Base-by-base conservation (phyloP, 2,113 vertebrate species). In the Sakesphorus luctuosus region DNA sequence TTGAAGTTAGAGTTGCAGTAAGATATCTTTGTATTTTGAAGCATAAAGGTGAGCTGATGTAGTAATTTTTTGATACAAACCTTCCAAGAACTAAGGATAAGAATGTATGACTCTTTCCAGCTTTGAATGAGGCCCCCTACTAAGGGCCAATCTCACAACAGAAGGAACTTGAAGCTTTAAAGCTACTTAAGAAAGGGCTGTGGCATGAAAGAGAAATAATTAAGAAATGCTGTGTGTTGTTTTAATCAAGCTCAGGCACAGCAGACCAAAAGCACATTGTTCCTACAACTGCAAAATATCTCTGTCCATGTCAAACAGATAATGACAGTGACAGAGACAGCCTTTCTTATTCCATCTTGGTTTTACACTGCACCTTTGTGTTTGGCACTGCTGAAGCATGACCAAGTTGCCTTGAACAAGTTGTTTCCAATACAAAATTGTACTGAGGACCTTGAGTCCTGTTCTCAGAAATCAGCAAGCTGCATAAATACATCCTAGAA, bases 321-420 rank as follows among this genome's bases (percentile, higher is more conserved):
- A 47, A 15, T 9, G 61, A 63, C n/a, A 74, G 46, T 1, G 3
- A 65, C 3, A 2, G 0, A 49, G 6, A n/a, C 21, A 80, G 16
- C 43, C 83, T 52, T 82, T 53, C 31, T 36, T 78, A 75, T 53
- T 87, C 28, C 49, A 52, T 65, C 47, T 38, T 59, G 67, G 35
- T 77, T 82, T 82, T 46, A 62, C 24, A 29, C 10, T 80, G 89
- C 29, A n/a, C n/a, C 67, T 86, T 83, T 72, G 25, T 76, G 15
- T 84, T 86, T 36, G 14, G 38, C 43, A n/a, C 47, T 47, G 56
- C 56, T 72, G 61, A 89, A 77, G 38, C 19, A 77, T 29, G 38
- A 63, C 19, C 38, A 43, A 43, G 52, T 12, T 74, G 26, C 62
- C 87, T 87, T 79, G 33, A 75, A 66, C 29, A 86, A 77, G 46